Evolutionary conservation across 2,888 invertebrate genomes (phyloP), one percentile per base, ranked within the genome.

Genomic region (Nymphalis polychloros): DNA sequence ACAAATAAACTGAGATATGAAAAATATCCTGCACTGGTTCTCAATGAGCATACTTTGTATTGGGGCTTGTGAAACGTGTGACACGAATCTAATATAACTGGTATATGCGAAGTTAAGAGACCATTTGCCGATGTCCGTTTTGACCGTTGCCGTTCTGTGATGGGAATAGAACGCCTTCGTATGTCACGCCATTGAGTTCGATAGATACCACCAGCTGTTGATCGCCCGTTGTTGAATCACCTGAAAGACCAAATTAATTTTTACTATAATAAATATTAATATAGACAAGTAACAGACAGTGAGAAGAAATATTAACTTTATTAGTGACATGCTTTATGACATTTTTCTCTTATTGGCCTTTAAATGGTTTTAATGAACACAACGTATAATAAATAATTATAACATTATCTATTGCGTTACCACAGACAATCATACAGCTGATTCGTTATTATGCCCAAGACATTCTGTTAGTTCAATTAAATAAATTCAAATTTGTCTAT

Each of bases 161-260:
- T 57, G 92, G 91, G 86, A 97, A 98, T 8, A 99, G 94, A 10
- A 99, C 97, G 23, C 99, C 99, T 90, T 98, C 97, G 88, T 99
- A 99, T 87, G 97, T 96, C 64, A 97, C 95, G 57, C 99, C 99
- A 85, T 99, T 98, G 72, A 99, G 94, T 88, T 99, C 98, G 96
- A 99, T 97, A 80, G 97, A 97, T 47, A 99, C 98, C 50, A 97
- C 96, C 74, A 99, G 91, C 67, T 98, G 98, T 81, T 96, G 97
- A 82, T 98, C 97, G 13, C 97, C 96, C 77, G 96, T 96, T 73
- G 94, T 94, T 35, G 96, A 95, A 81, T 97, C 97, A 76, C 96
- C 98, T 97, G 89, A 0, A 90, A 92, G 71, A 76, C 10, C 19
- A 53, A 53, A 52, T 19, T 3, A 41, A 41, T 41, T 13, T 41